Percentiles rank a stretch among this genome's conserved stretches.
Evolutionary conservation across 2,888 invertebrate genomes (phyloP).

Genomic region (Parnassius mnemosyne): DNA sequence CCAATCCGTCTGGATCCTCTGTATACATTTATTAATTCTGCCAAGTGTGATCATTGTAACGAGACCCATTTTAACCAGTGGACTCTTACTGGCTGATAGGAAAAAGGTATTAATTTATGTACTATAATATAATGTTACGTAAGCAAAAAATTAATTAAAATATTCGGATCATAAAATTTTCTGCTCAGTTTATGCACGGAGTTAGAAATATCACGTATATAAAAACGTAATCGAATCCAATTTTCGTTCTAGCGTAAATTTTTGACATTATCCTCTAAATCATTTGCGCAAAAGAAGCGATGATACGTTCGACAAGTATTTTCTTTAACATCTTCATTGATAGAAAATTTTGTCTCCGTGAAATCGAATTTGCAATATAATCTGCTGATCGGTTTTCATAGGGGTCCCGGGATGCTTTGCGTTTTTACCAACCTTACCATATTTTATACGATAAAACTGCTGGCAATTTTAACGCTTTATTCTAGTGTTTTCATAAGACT

Average conservation of each 20-base stretch:
- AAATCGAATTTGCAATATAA: slow-evolving; percentile 24
- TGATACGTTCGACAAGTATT: slow-evolving; percentile 24
- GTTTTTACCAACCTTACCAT: neutral
- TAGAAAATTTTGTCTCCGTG: slow-evolving; percentile 23
- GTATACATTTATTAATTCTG: too few relatives aligned
- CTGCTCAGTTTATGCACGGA: too few relatives aligned
- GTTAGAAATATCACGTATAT: neutral
- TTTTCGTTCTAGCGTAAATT: slow-evolving; percentile 15
- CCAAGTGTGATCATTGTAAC: too few relatives aligned
- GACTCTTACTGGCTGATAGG: too few relatives aligned
- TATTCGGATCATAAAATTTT: too few relatives aligned
- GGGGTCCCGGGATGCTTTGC: neutral
- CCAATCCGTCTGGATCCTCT: too few relatives aligned
- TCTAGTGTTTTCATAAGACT: too few relatives aligned
- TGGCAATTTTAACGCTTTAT: neutral
- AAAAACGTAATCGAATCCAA: slow-evolving; percentile 18
- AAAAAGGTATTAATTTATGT: too few relatives aligned
- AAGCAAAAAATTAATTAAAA: too few relatives aligned
- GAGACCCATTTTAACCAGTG: too few relatives aligned
- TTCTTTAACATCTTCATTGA: slow-evolving; percentile 27
- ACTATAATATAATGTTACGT: too few relatives aligned
- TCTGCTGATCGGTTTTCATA: slow-evolving; percentile 14
- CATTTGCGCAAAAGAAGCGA: slow-evolving; percentile 21
- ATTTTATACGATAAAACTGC: neutral
- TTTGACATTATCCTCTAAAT: slow-evolving; percentile 21